Conservation (phyloP, 2,113 vertebrate genomes). For the Lepidothrix coronata region DNA sequence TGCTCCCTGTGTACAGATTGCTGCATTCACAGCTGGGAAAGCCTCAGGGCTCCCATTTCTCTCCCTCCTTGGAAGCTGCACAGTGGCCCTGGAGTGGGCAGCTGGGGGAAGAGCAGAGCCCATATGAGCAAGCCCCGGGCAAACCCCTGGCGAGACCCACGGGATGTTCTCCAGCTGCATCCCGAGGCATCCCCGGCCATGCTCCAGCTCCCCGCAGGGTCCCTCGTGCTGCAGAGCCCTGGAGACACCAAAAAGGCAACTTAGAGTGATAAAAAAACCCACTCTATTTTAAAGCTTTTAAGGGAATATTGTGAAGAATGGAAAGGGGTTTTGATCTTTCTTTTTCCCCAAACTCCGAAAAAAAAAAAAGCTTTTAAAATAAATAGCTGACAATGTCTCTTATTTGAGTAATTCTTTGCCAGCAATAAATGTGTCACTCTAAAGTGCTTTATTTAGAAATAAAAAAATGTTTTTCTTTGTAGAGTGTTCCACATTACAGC, state of each 20-base stretch:
- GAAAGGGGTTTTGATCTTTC: neutral
- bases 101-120: neutral
- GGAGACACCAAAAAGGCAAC: neutral
- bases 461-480: conserved; percentile 47
- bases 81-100: accelerated
- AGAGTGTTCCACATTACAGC: neutral
- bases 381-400: conserved; percentile 75
- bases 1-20: neutral
- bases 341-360: neutral
- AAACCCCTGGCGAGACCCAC: accelerated
- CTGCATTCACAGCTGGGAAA: neutral
- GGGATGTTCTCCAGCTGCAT: neutral
- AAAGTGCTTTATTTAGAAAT: conserved; percentile 73
- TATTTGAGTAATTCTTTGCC: conserved; percentile 75
- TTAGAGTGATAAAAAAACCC: neutral
- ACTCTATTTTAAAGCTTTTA: conserved; percentile 9
- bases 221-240: neutral
- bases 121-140: accelerated
- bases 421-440: conserved; percentile 74
- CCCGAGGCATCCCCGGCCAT: accelerated
- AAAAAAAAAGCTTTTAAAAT: conserved; percentile 68
- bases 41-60: neutral
- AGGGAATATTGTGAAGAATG: conserved; percentile 1
- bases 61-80: neutral
- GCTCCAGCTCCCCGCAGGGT: neutral